Conservation (phyloP, 2,888 invertebrate species). For the Bembecia ichneumoniformis region DNA sequence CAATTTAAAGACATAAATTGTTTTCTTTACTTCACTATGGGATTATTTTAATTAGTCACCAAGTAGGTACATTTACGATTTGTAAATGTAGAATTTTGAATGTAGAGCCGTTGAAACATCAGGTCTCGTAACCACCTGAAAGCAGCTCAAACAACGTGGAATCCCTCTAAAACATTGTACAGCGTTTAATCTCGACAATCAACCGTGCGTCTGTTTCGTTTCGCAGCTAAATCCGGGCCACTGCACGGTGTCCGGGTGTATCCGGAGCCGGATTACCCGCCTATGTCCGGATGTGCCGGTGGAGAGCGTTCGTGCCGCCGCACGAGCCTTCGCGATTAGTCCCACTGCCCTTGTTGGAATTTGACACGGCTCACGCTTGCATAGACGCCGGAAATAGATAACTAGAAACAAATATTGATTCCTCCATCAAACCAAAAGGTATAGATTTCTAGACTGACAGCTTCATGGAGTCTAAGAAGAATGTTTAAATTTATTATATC, state of each 20-base stretch:
- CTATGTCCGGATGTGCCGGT: constrained; percentile 39
- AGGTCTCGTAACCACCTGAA: background rate
- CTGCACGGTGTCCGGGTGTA: constrained; percentile 15
- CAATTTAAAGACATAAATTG: too few species aligned
- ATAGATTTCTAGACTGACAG: background rate
- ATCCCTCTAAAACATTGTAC: constrained; percentile 33
- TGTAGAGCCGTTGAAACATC: background rate
- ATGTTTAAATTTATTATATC: too few species aligned
- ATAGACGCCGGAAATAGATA: constrained; percentile 36
- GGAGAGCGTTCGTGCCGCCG: constrained; percentile 50
- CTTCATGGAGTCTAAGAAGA: background rate
- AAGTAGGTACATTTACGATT: too few species aligned
- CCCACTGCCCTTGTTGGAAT: constrained; percentile 44
- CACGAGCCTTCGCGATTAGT: constrained; percentile 55
- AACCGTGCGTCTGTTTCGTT: constrained; percentile 51
- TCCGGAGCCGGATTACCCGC: constrained; percentile 36
- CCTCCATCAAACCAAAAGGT: background rate
- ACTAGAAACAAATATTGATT: constrained; percentile 39
- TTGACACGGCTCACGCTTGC: constrained; percentile 34
- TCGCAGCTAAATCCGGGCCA: constrained; percentile 44
- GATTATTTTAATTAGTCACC: too few species aligned
- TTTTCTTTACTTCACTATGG: too few species aligned
- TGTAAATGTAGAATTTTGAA: background rate
- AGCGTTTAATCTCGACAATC: constrained; percentile 59
- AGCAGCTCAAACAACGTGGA: constrained; percentile 20